Conservation (phyloP, 2,113 vertebrate genomes). For the Ptilonorhynchus violaceus region DNA sequence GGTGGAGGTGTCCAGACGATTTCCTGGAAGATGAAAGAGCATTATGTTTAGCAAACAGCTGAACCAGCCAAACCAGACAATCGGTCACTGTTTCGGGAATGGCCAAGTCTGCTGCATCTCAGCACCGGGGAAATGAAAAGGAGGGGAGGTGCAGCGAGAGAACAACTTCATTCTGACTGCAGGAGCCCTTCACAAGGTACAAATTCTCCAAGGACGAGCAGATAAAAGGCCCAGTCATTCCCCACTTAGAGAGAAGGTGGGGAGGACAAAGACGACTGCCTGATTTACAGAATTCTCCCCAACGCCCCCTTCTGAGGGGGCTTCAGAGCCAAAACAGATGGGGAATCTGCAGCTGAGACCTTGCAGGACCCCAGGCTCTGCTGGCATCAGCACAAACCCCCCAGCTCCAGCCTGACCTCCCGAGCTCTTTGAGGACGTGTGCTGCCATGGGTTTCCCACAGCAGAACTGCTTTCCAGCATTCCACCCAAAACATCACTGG, state of each 20-base stretch:
- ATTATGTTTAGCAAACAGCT: constrained; percentile 60
- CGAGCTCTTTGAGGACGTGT: accelerated
- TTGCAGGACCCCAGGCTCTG: not conserved
- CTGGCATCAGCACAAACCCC: not conserved
- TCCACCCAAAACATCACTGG: not conserved
- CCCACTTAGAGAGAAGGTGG: not conserved
- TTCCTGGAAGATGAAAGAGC: constrained; percentile 63
- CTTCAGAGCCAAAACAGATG: not conserved
- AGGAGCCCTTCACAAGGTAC: constrained; percentile 5
- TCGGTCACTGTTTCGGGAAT: constrained; percentile 29
- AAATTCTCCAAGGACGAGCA: not conserved
- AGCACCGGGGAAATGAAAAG: not conserved
- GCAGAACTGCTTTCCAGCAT: not conserved
- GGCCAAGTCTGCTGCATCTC: not conserved
- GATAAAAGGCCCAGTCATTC: constrained; percentile 11
- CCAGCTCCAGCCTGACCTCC: not conserved
- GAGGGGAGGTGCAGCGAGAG: not conserved
- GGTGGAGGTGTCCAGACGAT: constrained; percentile 59
- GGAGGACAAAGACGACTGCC: not conserved
- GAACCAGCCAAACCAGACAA: constrained; percentile 60
- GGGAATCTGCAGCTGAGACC: not conserved
- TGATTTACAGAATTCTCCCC: not conserved
- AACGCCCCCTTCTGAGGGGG: not conserved
- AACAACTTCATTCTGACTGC: not conserved
- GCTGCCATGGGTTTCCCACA: not conserved